A percentile compares a stretch with the other conserved stretches of the same genome.
Conservation (phyloP, 2,888 invertebrate genomes). For the Thelaira solivaga region DNA sequence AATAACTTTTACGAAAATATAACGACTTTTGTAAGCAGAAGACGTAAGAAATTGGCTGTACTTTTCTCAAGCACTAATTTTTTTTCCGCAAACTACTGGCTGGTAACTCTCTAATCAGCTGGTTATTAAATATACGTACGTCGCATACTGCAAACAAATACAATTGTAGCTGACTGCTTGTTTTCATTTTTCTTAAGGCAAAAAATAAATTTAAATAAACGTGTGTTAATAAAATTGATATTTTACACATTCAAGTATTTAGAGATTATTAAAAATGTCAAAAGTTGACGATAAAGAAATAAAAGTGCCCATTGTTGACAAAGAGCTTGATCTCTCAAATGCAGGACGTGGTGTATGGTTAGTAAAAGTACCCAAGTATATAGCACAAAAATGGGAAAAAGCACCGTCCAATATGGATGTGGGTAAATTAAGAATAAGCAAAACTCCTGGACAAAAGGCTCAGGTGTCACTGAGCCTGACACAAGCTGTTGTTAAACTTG, state of each 20-base stretch:
- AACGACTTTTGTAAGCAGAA: background rate
- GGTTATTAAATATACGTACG: background rate
- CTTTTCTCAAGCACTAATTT: no score
- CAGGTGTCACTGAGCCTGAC: constrained; percentile 92
- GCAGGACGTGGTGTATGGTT: constrained; percentile 96
- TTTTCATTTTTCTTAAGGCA: background rate
- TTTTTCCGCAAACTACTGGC: no score
- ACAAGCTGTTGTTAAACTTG: constrained; percentile 87
- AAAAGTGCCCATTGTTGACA: constrained; percentile 82
- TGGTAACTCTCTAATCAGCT: constrained; percentile 33
- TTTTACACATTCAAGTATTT: no score
- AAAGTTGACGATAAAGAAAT: constrained; percentile 73
- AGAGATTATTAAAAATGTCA: no score
- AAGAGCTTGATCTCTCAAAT: constrained; percentile 91
- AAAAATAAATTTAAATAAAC: constrained; percentile 25
- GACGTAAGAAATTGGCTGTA: no score
- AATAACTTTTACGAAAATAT: no score
- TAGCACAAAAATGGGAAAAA: constrained; percentile 96
- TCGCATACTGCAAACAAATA: background rate
- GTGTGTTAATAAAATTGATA: constrained; percentile 28
- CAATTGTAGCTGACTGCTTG: background rate
- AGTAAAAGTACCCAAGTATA: constrained; percentile 97
- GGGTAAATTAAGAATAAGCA: constrained; percentile 92
- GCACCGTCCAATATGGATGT: constrained; percentile 93
- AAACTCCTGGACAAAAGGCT: constrained; percentile 87